Percentiles rank a stretch among this genome's conserved stretches.
These are phyloP conservation scores for Carpatolechia fugitivella DNA, from an alignment of 2,888 invertebrate genomes.

Conservation along the genomic window DNA sequence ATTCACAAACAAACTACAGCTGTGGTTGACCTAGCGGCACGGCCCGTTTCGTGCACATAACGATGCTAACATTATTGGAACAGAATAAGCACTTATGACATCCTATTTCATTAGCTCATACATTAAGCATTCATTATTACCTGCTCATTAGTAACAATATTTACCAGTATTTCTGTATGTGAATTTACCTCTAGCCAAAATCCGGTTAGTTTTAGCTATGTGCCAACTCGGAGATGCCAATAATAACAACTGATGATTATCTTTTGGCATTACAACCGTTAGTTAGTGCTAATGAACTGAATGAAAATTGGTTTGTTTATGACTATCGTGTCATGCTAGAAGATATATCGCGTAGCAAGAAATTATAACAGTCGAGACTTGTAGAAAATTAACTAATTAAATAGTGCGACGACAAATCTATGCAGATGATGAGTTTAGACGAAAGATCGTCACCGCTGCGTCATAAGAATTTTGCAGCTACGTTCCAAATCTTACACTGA, in stretches of 20 bases:
- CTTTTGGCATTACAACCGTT: constrained; percentile 1
- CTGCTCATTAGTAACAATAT: not conserved
- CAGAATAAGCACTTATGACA: not conserved
- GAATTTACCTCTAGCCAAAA: not conserved
- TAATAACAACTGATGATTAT: constrained; percentile 5
- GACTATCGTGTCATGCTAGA: not conserved
- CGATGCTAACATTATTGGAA: not conserved
- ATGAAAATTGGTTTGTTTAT: not conserved
- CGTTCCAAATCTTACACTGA: no score
- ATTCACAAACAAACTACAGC: no score
- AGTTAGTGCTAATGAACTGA: not conserved
- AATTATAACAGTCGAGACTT: no score
- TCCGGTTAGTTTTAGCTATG: not conserved
- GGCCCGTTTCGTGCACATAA: no score
- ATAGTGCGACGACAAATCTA: no score
- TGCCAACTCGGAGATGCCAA: not conserved
- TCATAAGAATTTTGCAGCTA: no score
- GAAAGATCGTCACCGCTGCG: no score
- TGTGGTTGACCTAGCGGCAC: no score
- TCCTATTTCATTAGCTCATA: no score
- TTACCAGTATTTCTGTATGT: not conserved
- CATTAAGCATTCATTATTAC: not conserved
- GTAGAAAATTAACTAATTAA: no score
- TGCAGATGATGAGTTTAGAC: no score
- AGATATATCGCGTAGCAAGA: no score